phyloP scores from a whole-genome alignment of 2,113 vertebrate genomes.

The Suricata suricatta region DNA sequence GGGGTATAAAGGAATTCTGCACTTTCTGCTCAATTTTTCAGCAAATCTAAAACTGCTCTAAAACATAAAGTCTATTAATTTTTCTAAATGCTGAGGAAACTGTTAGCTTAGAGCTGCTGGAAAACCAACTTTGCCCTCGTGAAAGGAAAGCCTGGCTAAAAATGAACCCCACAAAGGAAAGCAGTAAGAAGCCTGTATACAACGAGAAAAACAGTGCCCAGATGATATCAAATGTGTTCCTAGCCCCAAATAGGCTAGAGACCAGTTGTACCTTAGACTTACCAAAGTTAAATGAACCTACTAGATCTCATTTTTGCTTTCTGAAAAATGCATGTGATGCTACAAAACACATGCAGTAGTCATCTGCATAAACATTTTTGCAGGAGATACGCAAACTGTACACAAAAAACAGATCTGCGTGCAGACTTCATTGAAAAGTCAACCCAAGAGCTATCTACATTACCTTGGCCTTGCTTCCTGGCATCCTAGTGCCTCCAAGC shows the following conservation, averaged over 20 bases:
- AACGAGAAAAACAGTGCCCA: neutral
- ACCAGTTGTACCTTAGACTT: neutral
- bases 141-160: neutral
- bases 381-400: neutral
- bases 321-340: neutral
- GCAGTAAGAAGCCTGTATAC: neutral
- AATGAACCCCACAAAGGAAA: neutral
- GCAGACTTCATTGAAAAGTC: neutral
- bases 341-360: neutral
- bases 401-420: neutral
- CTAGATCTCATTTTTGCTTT: neutral
- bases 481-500: neutral
- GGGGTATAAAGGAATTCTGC: neutral
- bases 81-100: neutral
- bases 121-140: neutral
- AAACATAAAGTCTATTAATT: neutral
- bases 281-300: neutral
- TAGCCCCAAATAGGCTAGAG: neutral
- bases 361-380: neutral
- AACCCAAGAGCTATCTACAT: neutral
- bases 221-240: neutral
- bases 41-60: conserved; percentile 40
- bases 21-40: neutral
- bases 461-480: neutral
- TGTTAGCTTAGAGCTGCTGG: neutral